Evolutionary conservation across 2,888 invertebrate genomes (phyloP).

Genomic region (Schizaphis graminum): DNA sequence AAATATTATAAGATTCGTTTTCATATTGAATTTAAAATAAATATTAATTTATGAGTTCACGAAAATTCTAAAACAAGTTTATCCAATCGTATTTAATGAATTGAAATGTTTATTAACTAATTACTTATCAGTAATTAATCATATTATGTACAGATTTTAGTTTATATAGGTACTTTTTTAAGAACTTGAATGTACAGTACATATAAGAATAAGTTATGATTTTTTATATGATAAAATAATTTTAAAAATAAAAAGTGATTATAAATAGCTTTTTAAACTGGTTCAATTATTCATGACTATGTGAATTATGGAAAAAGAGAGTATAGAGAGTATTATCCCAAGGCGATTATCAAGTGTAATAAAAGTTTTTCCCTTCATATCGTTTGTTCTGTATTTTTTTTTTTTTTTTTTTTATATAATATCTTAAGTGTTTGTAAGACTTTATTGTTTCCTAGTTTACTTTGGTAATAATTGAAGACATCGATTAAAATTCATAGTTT

Average conservation of each 20-base stretch:
- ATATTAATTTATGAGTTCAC: neutral
- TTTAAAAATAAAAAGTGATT: constrained; percentile 13
- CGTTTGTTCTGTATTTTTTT: neutral
- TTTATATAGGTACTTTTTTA: neutral
- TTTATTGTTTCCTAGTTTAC: neutral
- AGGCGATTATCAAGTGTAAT: constrained; percentile 49
- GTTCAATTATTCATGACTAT: constrained; percentile 48
- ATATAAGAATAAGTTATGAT: neutral
- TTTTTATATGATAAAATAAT: neutral
- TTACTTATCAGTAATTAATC: neutral
- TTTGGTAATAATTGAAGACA: neutral
- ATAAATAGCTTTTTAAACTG: constrained; percentile 46
- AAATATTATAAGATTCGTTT: neutral
- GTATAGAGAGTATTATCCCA: constrained; percentile 22
- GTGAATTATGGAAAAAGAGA: constrained; percentile 23
- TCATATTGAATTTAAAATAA: neutral
- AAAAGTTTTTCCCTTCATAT: constrained; percentile 27
- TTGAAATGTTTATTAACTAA: neutral
- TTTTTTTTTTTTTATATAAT: neutral
- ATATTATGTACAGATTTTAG: neutral
- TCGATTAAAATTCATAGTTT: neutral
- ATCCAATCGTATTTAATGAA: neutral
- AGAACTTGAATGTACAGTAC: neutral
- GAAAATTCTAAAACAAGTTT: neutral
- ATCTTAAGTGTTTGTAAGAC: neutral